Evolutionary conservation across 2,797 vertebrate genomes (phyloP), one percentile per base, ranked within the genome.

Genomic region (Podarcis lilfordi): DNA sequence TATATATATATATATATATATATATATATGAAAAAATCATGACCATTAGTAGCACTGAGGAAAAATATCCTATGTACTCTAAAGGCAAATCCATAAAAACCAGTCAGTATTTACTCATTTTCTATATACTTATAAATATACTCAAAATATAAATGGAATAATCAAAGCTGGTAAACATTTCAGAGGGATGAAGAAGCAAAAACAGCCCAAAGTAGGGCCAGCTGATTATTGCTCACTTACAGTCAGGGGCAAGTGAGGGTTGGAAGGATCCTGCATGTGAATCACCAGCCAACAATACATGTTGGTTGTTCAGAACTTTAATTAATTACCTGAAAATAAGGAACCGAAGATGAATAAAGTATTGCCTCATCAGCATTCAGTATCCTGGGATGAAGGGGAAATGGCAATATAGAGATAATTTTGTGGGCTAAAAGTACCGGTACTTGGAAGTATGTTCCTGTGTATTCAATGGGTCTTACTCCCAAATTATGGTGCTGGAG

Each of bases 91-190:
- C 29, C 21, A 37, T 25, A 35, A 15, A 59, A 85, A 66, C 9
- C 90, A 88, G 89, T 82, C 40, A 86, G 91, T 81, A 40, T 0
- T 21, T 50, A 9, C 11, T 91, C 88, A 32, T 77, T 75, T n/a
- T 69, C 19, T 61, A 91, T 17, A 84, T 64, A 66, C 11, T 91
- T 66, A 89, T 29, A 35, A 3, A 8, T 23, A 50, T 50, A 50
- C 50, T 50, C 50, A 13, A 78, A 94, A 90, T 85, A 76, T 37
- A 37, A 77, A 27, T 43, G 86, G 85, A 25, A 85, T 1, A 0
- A 85, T 76, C 9, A 45, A 75, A 8, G 10, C 59, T 2, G 43
- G 6, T 0, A 25, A 37, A 27, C 4, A 76, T 84, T 37, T 21
- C 50, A 29, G 8, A 50, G 13, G 68, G 7, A 68, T 80, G 85